Evolutionary conservation across 2,113 vertebrate genomes (phyloP), one percentile per base, ranked within the genome.

Genomic region (Mirounga angustirostris): DNA sequence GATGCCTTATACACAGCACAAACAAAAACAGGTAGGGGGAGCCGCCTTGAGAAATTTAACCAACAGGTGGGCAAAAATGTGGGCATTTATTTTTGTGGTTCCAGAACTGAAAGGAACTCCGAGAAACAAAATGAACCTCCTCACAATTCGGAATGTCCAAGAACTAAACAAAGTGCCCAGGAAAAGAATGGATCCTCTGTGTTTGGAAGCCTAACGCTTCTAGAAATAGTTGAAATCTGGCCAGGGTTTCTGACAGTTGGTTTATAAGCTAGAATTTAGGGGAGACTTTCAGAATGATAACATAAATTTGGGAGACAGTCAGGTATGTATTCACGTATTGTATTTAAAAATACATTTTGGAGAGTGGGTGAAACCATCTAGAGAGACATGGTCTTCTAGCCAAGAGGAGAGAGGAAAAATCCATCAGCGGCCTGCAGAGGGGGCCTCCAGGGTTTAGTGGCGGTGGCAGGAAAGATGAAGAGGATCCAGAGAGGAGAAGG

Each of bases 1-100:
- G 0, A 0, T 8, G 52, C 24, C 14, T 10, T 7, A 2, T 7
- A 0, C 14, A 1, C 12, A 5, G 28, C 5, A 4, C 74, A 18
- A 14, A 30, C 0, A 7, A 43, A 4, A 22, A 4, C 26, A 26
- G 69, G 11, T 5, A 13, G 2, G 3, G 10, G 2, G 4, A 13
- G 16, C 5, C 46, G 1, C 14, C 63, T 16, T 21, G 46, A 94
- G 36, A 24, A 26, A 40, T 12, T 36, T 26, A n/a, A 7, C 18
- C 63, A 15, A 50, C 71, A 9, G 1, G 2, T 33, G 24, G 46
- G 33, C 24, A 46, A 9, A 9, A 50, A 33, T 0, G 0, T 2
- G 73, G 63, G 21, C 5, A 11, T 16, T n/a, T 69, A 24, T 24
- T 58, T 26, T 50, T 54, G 11, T 69, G 59, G 19, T 46, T 73